These are phyloP conservation scores for Cnemophilus loriae DNA, from an alignment of 2,113 vertebrate genomes.

Conservation along the genomic window DNA sequence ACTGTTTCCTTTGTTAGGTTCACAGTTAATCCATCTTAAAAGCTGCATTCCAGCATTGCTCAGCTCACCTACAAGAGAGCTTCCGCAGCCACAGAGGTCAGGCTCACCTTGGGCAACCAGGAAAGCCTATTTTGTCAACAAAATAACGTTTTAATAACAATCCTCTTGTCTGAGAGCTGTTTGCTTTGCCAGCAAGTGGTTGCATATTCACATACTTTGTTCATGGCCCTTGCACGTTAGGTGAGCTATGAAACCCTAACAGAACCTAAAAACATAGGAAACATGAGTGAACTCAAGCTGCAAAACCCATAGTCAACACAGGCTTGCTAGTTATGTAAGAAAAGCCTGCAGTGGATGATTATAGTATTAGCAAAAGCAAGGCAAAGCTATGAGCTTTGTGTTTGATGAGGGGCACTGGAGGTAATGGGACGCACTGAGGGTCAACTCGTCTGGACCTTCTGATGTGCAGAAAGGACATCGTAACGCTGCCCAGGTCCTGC, in stretches of 20 bases:
- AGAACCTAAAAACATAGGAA: not conserved
- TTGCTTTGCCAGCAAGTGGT: not conserved
- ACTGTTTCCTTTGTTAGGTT: not conserved
- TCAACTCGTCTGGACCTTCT: accelerated
- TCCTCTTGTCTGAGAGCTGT: not conserved
- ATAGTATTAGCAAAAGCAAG: not conserved
- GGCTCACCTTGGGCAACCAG: not conserved
- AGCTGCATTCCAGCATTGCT: not conserved
- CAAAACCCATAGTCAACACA: not conserved
- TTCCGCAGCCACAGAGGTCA: not conserved
- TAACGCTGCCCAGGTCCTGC: not conserved
- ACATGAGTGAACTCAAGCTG: not conserved
- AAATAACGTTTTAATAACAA: not conserved
- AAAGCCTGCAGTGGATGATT: not conserved
- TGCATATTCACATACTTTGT: not conserved
- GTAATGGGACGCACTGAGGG: not conserved
- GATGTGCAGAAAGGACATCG: not conserved
- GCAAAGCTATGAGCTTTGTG: not conserved
- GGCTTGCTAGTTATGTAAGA: not conserved
- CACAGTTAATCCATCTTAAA: not conserved
- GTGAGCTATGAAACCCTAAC: not conserved
- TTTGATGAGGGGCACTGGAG: not conserved
- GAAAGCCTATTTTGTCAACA: not conserved
- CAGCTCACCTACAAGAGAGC: not conserved
- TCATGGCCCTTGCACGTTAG: not conserved